Conservation (phyloP, 2,888 invertebrate species). For the Thereva nobilitata region DNA sequence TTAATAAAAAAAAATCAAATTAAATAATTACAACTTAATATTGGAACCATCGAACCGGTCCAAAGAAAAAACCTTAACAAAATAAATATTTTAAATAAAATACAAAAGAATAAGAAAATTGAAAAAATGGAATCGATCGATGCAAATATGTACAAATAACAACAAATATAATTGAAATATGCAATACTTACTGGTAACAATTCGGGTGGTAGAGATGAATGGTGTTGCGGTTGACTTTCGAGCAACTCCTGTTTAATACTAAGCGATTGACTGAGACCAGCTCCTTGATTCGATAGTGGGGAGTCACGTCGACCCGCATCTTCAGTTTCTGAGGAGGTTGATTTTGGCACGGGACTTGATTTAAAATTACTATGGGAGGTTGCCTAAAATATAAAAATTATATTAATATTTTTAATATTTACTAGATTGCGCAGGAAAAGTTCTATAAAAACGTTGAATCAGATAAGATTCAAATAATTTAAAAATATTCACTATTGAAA, state of each 20-base stretch:
- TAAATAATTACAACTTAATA: constrained; percentile 38
- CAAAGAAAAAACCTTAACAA: constrained; percentile 61
- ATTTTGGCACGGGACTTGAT: constrained; percentile 69
- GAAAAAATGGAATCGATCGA: constrained; percentile 27
- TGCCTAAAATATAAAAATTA: constrained; percentile 57
- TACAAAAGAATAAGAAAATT: constrained; percentile 20
- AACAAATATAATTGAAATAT: background rate
- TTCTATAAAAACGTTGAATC: no score
- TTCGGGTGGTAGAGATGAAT: constrained; percentile 56
- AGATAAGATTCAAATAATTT: no score
- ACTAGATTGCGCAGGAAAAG: no score
- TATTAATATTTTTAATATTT: background rate
- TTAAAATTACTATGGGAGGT: constrained; percentile 68
- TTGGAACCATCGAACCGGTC: constrained; percentile 60
- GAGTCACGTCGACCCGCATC: constrained; percentile 57
- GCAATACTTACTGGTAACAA: constrained; percentile 57
- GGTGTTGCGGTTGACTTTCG: constrained; percentile 56
- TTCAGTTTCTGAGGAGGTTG: constrained; percentile 63
- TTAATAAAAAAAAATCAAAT: constrained; percentile 43
- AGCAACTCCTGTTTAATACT: constrained; percentile 59
- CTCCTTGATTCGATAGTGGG: constrained; percentile 54
- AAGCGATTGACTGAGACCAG: constrained; percentile 57
- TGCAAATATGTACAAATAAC: constrained; percentile 3
- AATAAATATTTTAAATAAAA: constrained; percentile 43
- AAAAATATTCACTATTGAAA: no score